phyloP scores from a whole-genome alignment of 2,113 vertebrate species.

The Colossoma macropomum region DNA sequence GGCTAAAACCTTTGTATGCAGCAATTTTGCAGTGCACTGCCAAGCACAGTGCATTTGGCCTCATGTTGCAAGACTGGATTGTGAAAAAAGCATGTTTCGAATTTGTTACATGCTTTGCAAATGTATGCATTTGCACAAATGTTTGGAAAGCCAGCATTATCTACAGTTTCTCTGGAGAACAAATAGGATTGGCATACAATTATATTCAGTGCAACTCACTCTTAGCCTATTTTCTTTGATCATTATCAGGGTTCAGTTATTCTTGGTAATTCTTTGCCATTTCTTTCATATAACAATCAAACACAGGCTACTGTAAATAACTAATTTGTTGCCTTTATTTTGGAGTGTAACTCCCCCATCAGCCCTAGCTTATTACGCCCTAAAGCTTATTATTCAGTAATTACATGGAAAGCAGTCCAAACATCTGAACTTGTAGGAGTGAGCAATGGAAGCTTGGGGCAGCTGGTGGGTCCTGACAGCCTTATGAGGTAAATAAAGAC shows the following conservation, averaged over 20 bases:
- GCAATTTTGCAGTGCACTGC: neutral
- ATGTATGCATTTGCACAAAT: slow-evolving; percentile 57
- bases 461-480: neutral
- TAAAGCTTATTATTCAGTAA: neutral
- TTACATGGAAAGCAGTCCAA: too few species aligned
- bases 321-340: too few species aligned
- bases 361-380: too few species aligned
- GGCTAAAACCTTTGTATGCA: neutral
- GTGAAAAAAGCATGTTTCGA: slow-evolving; percentile 45
- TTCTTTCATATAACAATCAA: neutral
- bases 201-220: neutral
- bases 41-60: neutral
- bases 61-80: slow-evolving; percentile 3
- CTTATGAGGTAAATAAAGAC: neutral
- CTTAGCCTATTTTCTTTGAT: neutral
- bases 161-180: slow-evolving; percentile 55
- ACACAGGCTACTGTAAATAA: neutral
- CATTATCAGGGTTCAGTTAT: neutral
- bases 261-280: neutral
- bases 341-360: too few species aligned
- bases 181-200: neutral
- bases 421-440: too few species aligned
- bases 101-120: slow-evolving; percentile 58
- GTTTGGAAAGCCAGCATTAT: slow-evolving; percentile 57
- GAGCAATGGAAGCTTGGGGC: too few species aligned